phyloP scores from a whole-genome alignment of 2,113 vertebrate genomes.

The Microcebus tavaratra region DNA sequence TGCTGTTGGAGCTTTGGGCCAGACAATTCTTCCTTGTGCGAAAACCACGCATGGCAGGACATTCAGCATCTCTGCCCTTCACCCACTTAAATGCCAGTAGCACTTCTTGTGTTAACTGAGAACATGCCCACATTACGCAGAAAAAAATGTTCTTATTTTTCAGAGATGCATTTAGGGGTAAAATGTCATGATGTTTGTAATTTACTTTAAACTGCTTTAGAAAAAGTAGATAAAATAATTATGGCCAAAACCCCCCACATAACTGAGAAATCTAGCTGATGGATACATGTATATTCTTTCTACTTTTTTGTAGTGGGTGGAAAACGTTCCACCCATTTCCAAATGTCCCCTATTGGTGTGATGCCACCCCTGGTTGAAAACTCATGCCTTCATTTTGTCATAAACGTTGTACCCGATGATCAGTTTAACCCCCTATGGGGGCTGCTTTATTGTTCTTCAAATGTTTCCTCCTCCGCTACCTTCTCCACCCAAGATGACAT shows the following conservation, averaged over 20 bases:
- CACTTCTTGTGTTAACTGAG: neutral
- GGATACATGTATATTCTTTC: neutral
- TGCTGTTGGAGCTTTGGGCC: too few species aligned
- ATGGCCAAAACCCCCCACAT: too few species aligned
- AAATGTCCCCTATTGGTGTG: neutral
- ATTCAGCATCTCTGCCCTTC: neutral
- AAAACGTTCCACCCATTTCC: neutral
- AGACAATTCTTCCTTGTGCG: neutral
- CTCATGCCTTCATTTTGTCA: neutral
- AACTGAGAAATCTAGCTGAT: neutral
- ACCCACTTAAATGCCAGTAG: neutral
- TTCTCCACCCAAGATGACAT: neutral
- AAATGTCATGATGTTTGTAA: constrained; percentile 48
- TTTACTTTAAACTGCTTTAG: constrained; percentile 53
- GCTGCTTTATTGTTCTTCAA: neutral
- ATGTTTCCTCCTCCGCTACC: neutral
- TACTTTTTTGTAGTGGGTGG: neutral
- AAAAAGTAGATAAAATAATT: neutral
- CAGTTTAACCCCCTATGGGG: neutral
- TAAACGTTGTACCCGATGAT: neutral
- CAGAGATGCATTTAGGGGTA: constrained; percentile 12
- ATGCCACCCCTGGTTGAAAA: neutral
- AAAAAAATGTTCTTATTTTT: constrained; percentile 1
- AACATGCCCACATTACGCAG: neutral
- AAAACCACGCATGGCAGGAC: neutral